These are phyloP conservation scores for Micronycteris hirsuta DNA, from an alignment of 2,113 vertebrate genomes.

Conservation along the genomic window DNA sequence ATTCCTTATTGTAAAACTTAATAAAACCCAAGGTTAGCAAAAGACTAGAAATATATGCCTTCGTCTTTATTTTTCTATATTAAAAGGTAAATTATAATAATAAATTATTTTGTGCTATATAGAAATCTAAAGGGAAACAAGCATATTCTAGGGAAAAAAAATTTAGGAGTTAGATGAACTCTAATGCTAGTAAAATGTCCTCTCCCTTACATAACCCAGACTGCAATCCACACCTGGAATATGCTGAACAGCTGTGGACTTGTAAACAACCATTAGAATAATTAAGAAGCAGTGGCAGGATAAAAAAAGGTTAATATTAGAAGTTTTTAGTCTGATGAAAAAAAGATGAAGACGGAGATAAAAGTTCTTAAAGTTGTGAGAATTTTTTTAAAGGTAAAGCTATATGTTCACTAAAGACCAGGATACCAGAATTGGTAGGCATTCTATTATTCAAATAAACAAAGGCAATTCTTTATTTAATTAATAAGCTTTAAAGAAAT, in stretches of 20 bases:
- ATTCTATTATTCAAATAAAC: slow-evolving; percentile 42
- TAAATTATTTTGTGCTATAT: not conserved
- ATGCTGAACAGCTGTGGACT: not conserved
- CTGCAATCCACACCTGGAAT: not conserved
- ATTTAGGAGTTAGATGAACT: not conserved
- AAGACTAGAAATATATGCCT: not conserved
- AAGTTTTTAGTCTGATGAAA: not conserved
- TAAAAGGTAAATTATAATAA: not conserved
- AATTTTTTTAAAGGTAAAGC: not conserved
- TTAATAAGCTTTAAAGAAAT: not conserved
- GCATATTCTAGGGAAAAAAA: not conserved
- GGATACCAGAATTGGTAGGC: not conserved
- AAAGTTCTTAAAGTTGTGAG: not conserved
- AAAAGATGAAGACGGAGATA: not conserved
- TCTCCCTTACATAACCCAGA: not conserved
- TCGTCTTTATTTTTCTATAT: not conserved
- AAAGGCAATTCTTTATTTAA: not conserved
- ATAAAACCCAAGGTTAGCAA: not conserved
- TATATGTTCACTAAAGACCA: not conserved
- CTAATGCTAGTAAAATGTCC: not conserved
- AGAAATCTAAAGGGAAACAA: slow-evolving; percentile 11
- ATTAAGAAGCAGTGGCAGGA: not conserved
- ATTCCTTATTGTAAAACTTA: not conserved
- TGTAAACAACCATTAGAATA: not conserved
- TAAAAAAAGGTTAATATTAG: not conserved